These are phyloP conservation scores for Orycteropus afer DNA, from an alignment of 2,113 vertebrate species.

Conservation along the genomic window DNA sequence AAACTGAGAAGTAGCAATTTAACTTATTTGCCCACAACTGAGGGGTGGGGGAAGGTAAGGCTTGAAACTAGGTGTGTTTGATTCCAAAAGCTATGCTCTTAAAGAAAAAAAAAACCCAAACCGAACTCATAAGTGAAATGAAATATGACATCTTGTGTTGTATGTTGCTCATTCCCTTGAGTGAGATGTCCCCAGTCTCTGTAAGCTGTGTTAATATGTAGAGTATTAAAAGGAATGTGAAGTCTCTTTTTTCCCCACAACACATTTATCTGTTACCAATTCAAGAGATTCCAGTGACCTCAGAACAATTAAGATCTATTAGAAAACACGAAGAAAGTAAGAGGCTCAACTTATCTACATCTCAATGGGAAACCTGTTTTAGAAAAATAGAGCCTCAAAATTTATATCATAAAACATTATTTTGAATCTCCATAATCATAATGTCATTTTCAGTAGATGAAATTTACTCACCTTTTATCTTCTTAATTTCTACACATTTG, in stretches of 20 bases:
- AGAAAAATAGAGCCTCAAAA: not conserved
- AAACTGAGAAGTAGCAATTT: not conserved
- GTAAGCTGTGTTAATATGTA: not conserved
- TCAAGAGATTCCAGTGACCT: not conserved
- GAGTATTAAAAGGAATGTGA: not conserved
- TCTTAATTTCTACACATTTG: not conserved
- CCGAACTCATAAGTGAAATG: no score
- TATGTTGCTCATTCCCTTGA: not conserved
- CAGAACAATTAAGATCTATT: not conserved
- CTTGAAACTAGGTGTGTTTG: not conserved
- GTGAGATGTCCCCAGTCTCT: not conserved
- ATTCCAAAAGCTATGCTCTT: not conserved
- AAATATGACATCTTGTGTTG: constrained; percentile 6
- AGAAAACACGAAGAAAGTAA: not conserved
- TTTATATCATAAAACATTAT: not conserved
- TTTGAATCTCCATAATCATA: not conserved
- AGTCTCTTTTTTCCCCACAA: not conserved
- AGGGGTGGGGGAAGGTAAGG: not conserved
- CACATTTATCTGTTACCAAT: not conserved
- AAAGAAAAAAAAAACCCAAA: no score
- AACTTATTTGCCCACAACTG: not conserved
- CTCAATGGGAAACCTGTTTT: not conserved
- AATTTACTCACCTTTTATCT: not conserved
- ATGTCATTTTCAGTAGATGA: not conserved
- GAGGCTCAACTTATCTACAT: not conserved